These are phyloP conservation scores for Halocaridina rubra DNA, from an alignment of 2,888 invertebrate genomes.

Conservation along the genomic window DNA sequence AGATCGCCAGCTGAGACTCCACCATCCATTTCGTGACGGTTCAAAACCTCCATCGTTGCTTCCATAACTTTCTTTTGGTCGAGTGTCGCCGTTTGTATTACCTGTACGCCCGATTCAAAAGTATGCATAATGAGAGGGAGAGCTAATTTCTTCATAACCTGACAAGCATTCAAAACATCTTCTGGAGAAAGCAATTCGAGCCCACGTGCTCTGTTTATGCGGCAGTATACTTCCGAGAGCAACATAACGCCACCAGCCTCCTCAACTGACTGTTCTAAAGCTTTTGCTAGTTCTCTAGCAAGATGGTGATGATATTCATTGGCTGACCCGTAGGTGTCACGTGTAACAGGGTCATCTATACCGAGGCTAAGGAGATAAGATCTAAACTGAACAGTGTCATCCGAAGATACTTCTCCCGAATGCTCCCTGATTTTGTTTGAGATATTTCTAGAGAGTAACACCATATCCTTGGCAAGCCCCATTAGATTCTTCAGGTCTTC, in stretches of 20 bases:
- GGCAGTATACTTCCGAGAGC: slow-evolving; percentile 94
- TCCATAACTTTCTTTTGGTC: slow-evolving; percentile 70
- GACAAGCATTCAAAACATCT: slow-evolving; percentile 93
- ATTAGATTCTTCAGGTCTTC: slow-evolving; percentile 94
- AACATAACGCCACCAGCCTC: slow-evolving; percentile 97
- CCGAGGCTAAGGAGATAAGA: slow-evolving; percentile 96
- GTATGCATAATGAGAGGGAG: slow-evolving; percentile 82
- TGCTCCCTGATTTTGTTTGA: slow-evolving; percentile 85
- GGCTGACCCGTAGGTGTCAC: slow-evolving; percentile 87
- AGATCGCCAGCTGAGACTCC: slow-evolving; percentile 85
- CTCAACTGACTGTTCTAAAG: slow-evolving; percentile 69
- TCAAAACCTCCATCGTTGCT: slow-evolving; percentile 68
- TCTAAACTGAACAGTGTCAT: slow-evolving; percentile 96
- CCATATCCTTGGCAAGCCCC: slow-evolving; percentile 98
- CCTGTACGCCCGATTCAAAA: slow-evolving; percentile 96
- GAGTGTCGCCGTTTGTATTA: slow-evolving; percentile 82
- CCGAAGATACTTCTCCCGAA: slow-evolving; percentile 71
- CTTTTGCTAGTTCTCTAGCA: slow-evolving; percentile 85
- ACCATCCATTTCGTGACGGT: slow-evolving; percentile 45
- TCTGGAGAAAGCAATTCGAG: slow-evolving; percentile 96
- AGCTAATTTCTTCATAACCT: slow-evolving; percentile 75
- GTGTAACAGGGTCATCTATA: slow-evolving; percentile 92
- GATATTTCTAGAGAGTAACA: slow-evolving; percentile 88
- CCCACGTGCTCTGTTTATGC: slow-evolving; percentile 95
- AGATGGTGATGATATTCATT: slow-evolving; percentile 86